Base-by-base conservation (phyloP, 2,797 vertebrate species). In the Epinephelus malabaricus region DNA sequence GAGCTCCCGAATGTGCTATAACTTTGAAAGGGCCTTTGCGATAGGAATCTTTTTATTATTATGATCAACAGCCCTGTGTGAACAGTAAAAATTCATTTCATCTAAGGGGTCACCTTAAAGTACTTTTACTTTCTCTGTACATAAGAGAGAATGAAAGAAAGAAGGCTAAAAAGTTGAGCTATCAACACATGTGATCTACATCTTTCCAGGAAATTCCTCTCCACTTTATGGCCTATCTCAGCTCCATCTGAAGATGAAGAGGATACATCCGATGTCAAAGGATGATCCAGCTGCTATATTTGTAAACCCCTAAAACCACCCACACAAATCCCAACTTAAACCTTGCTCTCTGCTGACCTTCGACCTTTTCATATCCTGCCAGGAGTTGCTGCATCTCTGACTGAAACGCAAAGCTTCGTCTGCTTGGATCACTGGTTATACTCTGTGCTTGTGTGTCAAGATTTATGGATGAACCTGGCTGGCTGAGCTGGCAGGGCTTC, bases 401-500 rank as follows among this genome's bases (percentile, higher is more conserved):
- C 45, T 43, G 82, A 58, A 53, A 69, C 71, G 58, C 18, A 45
- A 18, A 49, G 19, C 66, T 69, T 75, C 50, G 23, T 80, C 70
- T 81, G 75, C 76, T 69, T 3, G n/a, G 49, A 70, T 61, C 46
- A 9, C 69, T 47, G 68, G 66, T 78, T 73, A 54, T 34, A 65
- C 68, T 85, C 46, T 65, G 6, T 73, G 9, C 67, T 34, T 34
- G 34, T 34, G 34, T 34, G 64, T 78, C 61, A 73, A 90, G 92
- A 92, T 92, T 90, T 90, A 89, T 94, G 92, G 93, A 94, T 93
- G 89, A 91, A 85, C 38, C 38, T 43, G 4, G 40, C 1, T 10
- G 64, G 77, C 77, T 64, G 59, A 85, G 76, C 66, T 89, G 88
- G 84, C 81, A 83, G 63, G 53, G 78, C 79, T 93, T 94, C 90